Percentiles rank a stretch among this genome's conserved stretches.
These are phyloP conservation scores for Conchocele bisecta DNA, from an alignment of 2,888 invertebrate species.

Conservation along the genomic window DNA sequence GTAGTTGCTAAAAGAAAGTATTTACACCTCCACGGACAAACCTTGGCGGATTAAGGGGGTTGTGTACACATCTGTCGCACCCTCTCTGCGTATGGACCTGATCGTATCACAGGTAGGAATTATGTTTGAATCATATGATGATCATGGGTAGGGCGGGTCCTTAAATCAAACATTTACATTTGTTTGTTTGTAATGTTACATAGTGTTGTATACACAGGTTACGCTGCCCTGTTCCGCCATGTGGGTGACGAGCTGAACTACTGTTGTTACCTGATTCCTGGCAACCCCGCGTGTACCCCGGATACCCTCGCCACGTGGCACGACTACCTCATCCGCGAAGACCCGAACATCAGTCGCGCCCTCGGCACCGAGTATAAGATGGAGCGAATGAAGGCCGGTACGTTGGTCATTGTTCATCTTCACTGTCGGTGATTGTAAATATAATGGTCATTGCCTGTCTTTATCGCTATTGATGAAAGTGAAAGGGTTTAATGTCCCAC, in stretches of 20 bases:
- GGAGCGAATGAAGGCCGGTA: slow-evolving; percentile 77
- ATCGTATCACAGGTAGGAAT: no score
- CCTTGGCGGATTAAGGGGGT: no score
- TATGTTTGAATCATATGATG: no score
- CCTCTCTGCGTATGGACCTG: no score
- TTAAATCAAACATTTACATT: no score
- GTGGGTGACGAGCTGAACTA: slow-evolving; percentile 73
- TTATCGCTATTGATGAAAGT: no score
- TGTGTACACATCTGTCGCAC: no score
- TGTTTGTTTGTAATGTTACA: no score
- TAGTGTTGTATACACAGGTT: slow-evolving; percentile 66
- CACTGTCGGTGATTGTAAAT: background rate
- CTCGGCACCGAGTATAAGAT: slow-evolving; percentile 69
- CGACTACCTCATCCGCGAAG: slow-evolving; percentile 66
- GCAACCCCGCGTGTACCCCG: slow-evolving; percentile 70
- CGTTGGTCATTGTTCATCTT: background rate
- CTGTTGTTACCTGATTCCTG: slow-evolving; percentile 76
- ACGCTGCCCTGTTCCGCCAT: slow-evolving; percentile 74
- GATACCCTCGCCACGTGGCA: slow-evolving; percentile 75
- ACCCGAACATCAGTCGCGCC: slow-evolving; percentile 70
- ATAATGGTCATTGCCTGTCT: background rate
- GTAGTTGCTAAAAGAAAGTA: no score
- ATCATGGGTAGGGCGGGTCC: no score
- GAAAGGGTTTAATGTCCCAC: no score
- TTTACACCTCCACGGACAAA: no score